Base-by-base conservation (phyloP, 1,140 invertebrate species). In the Pseudomyrmex gracilis region DNA sequence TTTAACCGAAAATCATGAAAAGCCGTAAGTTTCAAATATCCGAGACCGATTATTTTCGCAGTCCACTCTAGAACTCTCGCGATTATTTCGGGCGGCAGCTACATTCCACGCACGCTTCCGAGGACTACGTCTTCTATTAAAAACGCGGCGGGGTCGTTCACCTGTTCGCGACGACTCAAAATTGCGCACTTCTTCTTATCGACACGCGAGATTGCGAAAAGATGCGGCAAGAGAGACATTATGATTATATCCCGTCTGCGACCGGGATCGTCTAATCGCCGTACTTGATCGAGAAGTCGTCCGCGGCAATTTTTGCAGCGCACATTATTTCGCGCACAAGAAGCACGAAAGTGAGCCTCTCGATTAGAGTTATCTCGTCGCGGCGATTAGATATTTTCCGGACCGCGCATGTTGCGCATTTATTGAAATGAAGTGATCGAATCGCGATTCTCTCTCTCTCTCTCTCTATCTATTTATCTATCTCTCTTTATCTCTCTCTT, bases 351-450 rank as follows among this genome's bases (percentile, higher is more conserved):
- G 22, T 82, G 17, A 22, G 34, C 58, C 13, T 53, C 24, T 53
- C 24, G 83, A 87, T 87, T 87, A 82, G 10, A 24, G 22, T 76
- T 82, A 82, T 85, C 64, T 15, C 10, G 15, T 8, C n/a, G 34
- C 34, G 4, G 17, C 34, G 76, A 87, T 87, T 85, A 87, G 68
- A 85, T 82, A 74, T 53, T 74, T 80, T 51, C 73, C 17, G 8
- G 7, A 1, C 66, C 20, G 20, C 17, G 20, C 15, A n/a, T 2
- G 53, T 10, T 17, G 43, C 20, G 58, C 78, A 20, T 63, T 82
- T 82, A 82, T 82, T 73, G 60, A 82, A 82, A 82, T 82, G 67
- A 63, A 53, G 43, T 47, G 66, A 80, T 71, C 51, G 53, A 49
- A 80, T 80, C 76, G 53, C 49, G 76, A 80, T 80, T 80, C 53